Evolutionary conservation across 2,113 vertebrate genomes (phyloP), one percentile per base, ranked within the genome.

Genomic region (pig (Sus scrofa)): DNA sequence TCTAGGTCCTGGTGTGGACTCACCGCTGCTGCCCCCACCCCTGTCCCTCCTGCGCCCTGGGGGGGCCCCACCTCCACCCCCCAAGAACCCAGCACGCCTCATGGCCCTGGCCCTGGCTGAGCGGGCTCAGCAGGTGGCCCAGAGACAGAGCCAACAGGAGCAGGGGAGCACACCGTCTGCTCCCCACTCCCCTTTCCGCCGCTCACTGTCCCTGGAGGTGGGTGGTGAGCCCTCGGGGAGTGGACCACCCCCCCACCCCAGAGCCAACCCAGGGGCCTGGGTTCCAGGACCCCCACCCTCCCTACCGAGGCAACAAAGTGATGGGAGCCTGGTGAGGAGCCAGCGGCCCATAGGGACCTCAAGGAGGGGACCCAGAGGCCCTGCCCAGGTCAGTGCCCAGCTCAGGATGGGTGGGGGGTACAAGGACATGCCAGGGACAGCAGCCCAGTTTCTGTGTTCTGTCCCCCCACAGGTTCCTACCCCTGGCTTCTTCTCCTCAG

Each of bases 31-130:
- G 24, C 96, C 98, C 44, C 97, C 97, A 22, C 88, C 97, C 18
- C 75, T 98, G 18, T 90, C 98, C 91, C 81, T 98, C 74, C n/a
- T 98, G 92, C 96, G 97, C 3, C 99, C 99, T 2, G 98, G 98
- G 44, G 98, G 98, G 39, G 98, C 98, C 0, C 99, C 99, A 0
- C 98, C 99, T 11, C 98, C 99, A 0, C 99, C 99, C 7, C 99
- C 99, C 27, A 99, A 99, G 91, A 99, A 99, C 92, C 98, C 99
- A 62, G 99, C 99, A 12, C 98, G 99, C 4, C 98, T 99, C 79
- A 99, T 99, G 99, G 99, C 99, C 10, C 96, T 99, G 77, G 99
- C 98, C 54, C 98, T 99, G 95, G 98, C 98, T 19, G 99, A 99
- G 97, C 99, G 98, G 60, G 99, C 99, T 71, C 99, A 99, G 97